Base-by-base conservation (phyloP, 2,888 invertebrate genomes). In the Lycaena phlaeas region DNA sequence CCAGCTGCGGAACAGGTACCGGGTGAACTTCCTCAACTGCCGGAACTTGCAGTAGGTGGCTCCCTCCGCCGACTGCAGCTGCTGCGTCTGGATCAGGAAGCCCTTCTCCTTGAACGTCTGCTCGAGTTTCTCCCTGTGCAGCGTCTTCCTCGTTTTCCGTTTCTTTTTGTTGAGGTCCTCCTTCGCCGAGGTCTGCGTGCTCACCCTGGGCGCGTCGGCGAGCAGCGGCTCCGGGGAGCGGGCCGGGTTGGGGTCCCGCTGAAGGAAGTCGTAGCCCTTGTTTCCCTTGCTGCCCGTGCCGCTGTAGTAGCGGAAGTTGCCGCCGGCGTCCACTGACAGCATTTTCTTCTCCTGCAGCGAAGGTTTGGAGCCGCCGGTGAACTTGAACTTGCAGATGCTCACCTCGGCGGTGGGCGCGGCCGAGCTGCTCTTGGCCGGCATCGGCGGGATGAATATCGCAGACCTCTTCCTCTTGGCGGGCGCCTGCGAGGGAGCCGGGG, bases 31-130 rank as follows among this genome's bases (percentile, higher is more conserved):
- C 49, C 95, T 86, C 15, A 96, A 77, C 63, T 96, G 96, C 34
- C 96, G 78, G 64, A 96, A 96, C 68, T 96, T 96, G 70, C 96
- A 96, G 60, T 96, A 96, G 0, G 96, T 96, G 0, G 96, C 95
- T 0, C 96, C 96, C 63, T 96, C 96, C 0, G 96, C 95, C 0
- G 95, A 95, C 62, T 96, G 95, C 38, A 96, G 75, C 64, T 96
- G 96, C 65, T 96, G 96, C 0, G 96, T 96, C 65, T 96, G 96
- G 41, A 96, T 96, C 36, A 96, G 79, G 65, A 96, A 96, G 0
- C 96, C 96, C 59, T 95, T 95, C 62, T 96, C 96, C 57, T 94
- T 94, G 64, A 96, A 96, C 0, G 95, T 95, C 67, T 95, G 94
- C 68, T 96, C 96, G 4, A 96, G 76, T 61, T 95, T 95, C 59